These are phyloP conservation scores for Lontra canadensis DNA, from an alignment of 2,113 vertebrate genomes.

Conservation along the genomic window DNA sequence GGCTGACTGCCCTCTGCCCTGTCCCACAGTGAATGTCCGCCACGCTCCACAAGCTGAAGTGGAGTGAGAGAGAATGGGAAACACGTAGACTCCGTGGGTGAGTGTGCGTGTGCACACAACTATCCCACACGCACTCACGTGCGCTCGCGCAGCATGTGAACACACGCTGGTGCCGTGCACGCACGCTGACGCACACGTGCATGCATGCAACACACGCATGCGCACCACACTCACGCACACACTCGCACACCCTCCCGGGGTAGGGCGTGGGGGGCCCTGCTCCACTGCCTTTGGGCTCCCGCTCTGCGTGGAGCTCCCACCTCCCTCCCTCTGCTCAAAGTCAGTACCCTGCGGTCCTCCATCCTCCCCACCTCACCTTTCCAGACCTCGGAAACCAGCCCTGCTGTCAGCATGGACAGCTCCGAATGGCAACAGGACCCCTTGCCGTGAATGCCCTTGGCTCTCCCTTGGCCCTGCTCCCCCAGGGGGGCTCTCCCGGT, in stretches of 20 bases:
- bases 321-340: fast-evolving
- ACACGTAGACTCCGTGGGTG: no score
- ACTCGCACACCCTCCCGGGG: neutral
- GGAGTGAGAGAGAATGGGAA: neutral
- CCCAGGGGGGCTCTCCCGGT: no score
- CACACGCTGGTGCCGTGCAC: no score
- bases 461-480: neutral
- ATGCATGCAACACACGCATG: fast-evolving
- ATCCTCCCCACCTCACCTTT: neutral
- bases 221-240: neutral
- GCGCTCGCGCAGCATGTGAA: neutral
- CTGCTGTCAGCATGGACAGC: fast-evolving
- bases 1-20: fast-evolving
- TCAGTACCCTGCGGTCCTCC: fast-evolving
- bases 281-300: no score
- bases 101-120: neutral
- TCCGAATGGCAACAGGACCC: no score
- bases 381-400: no score
- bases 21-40: fast-evolving
- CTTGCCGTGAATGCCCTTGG: neutral
- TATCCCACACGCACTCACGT: fast-evolving
- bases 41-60: neutral
- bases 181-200: neutral
- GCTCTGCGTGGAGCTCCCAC: fast-evolving
- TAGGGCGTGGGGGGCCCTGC: no score